A percentile compares a stretch with the other conserved stretches of the same genome.
These are phyloP conservation scores for Dreissena rostriformis DNA, from an alignment of 1,140 invertebrate genomes.

Conservation along the genomic window DNA sequence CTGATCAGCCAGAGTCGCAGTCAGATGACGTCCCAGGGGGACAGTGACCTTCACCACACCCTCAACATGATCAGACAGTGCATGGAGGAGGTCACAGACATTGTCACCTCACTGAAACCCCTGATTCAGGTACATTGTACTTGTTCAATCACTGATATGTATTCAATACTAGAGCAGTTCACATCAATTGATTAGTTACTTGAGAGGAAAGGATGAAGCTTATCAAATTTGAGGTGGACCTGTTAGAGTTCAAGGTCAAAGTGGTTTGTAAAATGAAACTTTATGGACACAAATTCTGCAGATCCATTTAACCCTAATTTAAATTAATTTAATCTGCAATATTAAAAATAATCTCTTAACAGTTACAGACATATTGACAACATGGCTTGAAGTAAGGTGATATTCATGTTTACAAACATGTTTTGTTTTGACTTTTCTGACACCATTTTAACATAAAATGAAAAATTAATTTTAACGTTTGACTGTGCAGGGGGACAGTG, in stretches of 20 bases:
- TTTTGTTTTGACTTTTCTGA: background rate
- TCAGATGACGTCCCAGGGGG: constrained; percentile 54
- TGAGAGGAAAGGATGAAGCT: too few species aligned
- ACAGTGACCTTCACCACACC: constrained; percentile 64
- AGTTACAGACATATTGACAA: too few species aligned
- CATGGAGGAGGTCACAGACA: constrained; percentile 68
- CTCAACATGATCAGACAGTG: constrained; percentile 69
- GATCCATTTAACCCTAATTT: too few species aligned
- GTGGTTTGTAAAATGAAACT: too few species aligned
- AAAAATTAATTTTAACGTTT: background rate
- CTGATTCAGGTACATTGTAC: constrained; percentile 57
- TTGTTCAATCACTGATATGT: constrained; percentile 24
- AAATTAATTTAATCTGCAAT: too few species aligned
- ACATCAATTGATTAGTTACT: too few species aligned
- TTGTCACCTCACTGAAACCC: constrained; percentile 66
- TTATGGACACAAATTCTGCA: too few species aligned
- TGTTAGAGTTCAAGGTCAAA: too few species aligned
- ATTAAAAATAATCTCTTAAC: too few species aligned
- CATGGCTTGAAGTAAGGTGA: background rate
- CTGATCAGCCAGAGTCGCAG: constrained; percentile 49
- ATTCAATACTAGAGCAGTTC: too few species aligned
- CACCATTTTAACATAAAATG: background rate
- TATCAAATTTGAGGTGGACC: too few species aligned
- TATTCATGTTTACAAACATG: background rate
- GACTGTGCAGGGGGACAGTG: constrained; percentile 5